phyloP scores from a whole-genome alignment of 2,113 vertebrate genomes.

The Trichechus manatus region DNA sequence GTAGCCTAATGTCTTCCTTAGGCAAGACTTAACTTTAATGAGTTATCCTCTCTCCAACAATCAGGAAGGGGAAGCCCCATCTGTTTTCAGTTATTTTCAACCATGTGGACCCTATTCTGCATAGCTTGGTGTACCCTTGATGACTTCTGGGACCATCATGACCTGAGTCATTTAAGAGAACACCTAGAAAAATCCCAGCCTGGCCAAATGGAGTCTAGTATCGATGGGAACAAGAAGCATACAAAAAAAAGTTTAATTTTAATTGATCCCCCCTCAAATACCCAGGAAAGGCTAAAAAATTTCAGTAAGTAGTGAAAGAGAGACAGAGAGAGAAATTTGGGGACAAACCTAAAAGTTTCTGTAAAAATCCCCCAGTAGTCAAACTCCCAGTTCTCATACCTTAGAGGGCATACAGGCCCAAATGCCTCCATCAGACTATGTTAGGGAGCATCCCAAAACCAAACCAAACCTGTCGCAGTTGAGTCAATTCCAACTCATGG shows the following conservation, averaged over 20 bases:
- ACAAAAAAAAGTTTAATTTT: neutral
- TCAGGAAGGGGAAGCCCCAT: neutral
- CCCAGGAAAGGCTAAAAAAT: neutral
- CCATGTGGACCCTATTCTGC: neutral
- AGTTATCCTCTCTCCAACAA: neutral
- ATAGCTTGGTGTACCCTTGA: neutral
- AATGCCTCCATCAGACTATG: neutral
- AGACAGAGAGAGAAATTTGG: neutral
- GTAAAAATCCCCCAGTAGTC: neutral
- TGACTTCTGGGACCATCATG: neutral
- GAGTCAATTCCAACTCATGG: neutral
- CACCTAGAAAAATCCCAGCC: neutral
- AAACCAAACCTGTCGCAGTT: neutral
- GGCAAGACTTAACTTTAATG: neutral
- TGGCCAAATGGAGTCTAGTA: neutral
- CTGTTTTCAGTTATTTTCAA: neutral
- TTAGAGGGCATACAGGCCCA: neutral
- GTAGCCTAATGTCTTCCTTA: neutral
- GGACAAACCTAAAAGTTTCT: neutral
- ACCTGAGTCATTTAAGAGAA: neutral
- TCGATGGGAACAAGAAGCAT: neutral
- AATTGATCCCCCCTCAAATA: neutral
- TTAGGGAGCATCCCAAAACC: neutral
- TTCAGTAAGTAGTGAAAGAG: neutral
- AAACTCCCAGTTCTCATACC: neutral